Conservation (phyloP, 2,888 invertebrate genomes). For the Pandemis corylana region DNA sequence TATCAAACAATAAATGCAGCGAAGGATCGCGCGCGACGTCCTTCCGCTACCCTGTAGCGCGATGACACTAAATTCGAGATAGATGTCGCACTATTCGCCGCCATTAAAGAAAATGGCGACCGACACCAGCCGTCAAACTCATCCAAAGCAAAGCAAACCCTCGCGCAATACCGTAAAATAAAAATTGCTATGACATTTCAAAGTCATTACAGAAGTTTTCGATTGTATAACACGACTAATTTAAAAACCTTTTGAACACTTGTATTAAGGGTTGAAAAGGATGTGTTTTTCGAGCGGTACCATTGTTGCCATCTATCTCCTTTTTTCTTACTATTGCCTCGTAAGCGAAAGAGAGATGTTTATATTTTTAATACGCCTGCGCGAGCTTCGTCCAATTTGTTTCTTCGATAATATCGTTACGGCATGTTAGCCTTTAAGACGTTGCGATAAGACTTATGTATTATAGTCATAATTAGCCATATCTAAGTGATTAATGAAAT, state of each 20-base stretch:
- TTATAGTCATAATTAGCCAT: constrained; percentile 25
- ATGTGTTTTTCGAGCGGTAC: constrained; percentile 34
- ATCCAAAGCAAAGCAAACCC: constrained; percentile 52
- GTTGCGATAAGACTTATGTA: constrained; percentile 37
- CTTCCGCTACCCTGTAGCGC: constrained; percentile 66
- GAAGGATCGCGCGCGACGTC: constrained; percentile 57
- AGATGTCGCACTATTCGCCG: constrained; percentile 77
- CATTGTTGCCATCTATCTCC: constrained; percentile 26
- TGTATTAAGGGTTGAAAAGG: constrained; percentile 47
- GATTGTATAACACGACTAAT: constrained; percentile 70
- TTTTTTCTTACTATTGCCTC: constrained; percentile 15
- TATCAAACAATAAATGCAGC: constrained; percentile 70
- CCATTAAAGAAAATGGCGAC: constrained; percentile 81
- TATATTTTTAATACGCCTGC: constrained; percentile 56
- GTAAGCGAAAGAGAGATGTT: constrained; percentile 55
- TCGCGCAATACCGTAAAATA: constrained; percentile 1
- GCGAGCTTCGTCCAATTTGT: constrained; percentile 52
- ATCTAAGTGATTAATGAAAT: constrained; percentile 34
- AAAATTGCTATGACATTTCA: constrained; percentile 46
- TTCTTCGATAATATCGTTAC: constrained; percentile 43
- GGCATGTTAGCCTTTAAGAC: constrained; percentile 46
- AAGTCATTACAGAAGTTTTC: constrained; percentile 59
- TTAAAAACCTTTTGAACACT: constrained; percentile 57
- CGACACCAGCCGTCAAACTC: constrained; percentile 68
- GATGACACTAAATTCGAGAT: constrained; percentile 78